Percentiles rank a stretch among this genome's conserved stretches.
Evolutionary conservation across 2,797 vertebrate species (phyloP).

Genomic region (Sebastes itinus): DNA sequence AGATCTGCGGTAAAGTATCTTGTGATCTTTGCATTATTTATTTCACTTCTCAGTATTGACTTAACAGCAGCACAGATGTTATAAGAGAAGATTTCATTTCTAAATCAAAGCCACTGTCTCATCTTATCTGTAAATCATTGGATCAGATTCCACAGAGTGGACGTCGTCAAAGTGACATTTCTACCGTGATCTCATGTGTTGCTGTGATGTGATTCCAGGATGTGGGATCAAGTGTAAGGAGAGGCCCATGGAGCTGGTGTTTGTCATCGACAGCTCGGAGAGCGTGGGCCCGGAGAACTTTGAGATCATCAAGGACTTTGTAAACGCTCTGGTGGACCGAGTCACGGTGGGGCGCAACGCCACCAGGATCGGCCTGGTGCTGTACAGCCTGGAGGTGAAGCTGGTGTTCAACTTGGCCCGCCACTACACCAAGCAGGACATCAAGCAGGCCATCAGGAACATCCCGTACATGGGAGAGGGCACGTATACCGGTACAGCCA

Average conservation of each 20-base stretch:
- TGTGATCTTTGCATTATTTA: conserved; percentile 28
- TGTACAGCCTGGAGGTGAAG: conserved; percentile 90
- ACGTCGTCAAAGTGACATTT: conserved; percentile 23
- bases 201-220: conserved; percentile 78
- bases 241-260: conserved; percentile 94
- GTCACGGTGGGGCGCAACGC: conserved; percentile 90
- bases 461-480: conserved; percentile 93
- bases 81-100: conserved; percentile 18
- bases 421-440: conserved; percentile 82
- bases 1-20: conserved; percentile 88
- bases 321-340: conserved; percentile 88
- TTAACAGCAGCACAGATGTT: background rate
- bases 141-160: conserved; percentile 38
- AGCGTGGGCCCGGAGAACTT: conserved; percentile 94
- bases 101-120: background rate
- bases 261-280: conserved; percentile 95
- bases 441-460: conserved; percentile 88
- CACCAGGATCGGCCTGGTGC: conserved; percentile 89
- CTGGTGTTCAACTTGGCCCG: conserved; percentile 88
- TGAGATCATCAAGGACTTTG: conserved; percentile 92
- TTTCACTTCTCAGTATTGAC: conserved; percentile 24
- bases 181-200: conserved; percentile 39
- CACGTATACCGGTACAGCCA: conserved; percentile 90
- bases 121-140: conserved; percentile 38
- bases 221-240: conserved; percentile 93